phyloP scores from a whole-genome alignment of 2,888 invertebrate species.

The Salpingus planirostris region DNA sequence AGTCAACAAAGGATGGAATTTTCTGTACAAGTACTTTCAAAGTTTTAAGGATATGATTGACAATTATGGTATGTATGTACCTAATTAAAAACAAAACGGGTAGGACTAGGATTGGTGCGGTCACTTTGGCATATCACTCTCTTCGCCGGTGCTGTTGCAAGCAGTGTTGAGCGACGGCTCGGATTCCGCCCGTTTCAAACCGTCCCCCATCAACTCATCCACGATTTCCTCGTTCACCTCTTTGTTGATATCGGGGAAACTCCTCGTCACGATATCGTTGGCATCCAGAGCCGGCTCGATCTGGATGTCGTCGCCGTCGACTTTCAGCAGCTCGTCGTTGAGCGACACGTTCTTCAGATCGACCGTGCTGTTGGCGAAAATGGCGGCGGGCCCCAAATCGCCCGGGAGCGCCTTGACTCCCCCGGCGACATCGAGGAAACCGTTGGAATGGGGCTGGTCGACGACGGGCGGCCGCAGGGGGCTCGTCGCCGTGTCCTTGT shows the following conservation, averaged over 20 bases:
- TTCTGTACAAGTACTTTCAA: not conserved
- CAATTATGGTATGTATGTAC: no score
- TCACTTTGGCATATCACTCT: constrained; percentile 12
- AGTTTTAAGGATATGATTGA: not conserved
- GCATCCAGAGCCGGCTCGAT: constrained; percentile 34
- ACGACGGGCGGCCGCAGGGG: constrained; percentile 27
- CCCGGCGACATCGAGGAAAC: constrained; percentile 7
- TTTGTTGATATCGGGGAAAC: constrained; percentile 53
- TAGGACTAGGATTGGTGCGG: constrained; percentile 5
- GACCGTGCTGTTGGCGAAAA: constrained; percentile 81
- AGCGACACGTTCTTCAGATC: constrained; percentile 73
- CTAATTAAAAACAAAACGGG: constrained; percentile 2
- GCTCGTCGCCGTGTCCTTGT: constrained; percentile 32
- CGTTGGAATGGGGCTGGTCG: constrained; percentile 22
- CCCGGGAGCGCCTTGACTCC: constrained; percentile 34
- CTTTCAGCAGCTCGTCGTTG: constrained; percentile 60
- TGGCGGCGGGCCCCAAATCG: constrained; percentile 61
- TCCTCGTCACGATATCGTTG: no score
- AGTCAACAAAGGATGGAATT: constrained; percentile 3
- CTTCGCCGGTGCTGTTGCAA: constrained; percentile 45
- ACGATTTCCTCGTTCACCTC: constrained; percentile 34
- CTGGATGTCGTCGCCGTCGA: constrained; percentile 36
- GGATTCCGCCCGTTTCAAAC: constrained; percentile 52
- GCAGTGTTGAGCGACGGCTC: constrained; percentile 53
- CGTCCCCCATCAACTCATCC: constrained; percentile 30